phyloP scores from a whole-genome alignment of 2,888 invertebrate species.

The Protodeltote pygarga region DNA sequence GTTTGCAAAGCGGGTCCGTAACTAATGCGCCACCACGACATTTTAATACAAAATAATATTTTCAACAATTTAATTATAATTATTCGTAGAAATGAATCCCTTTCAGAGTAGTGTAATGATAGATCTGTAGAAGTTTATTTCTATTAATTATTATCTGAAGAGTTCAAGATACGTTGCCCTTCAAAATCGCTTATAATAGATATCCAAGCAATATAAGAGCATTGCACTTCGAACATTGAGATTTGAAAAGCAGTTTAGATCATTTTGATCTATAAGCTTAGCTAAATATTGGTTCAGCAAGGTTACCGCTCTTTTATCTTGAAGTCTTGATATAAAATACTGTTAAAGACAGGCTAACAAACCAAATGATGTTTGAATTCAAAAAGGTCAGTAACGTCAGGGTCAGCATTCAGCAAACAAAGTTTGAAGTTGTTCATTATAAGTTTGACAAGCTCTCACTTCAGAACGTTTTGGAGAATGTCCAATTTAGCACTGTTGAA shows the following conservation, averaged over 20 bases:
- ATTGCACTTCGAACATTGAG: constrained; percentile 33
- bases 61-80: no score
- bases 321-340: constrained; percentile 1
- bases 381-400: constrained; percentile 25
- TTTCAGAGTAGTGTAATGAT: neutral
- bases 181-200: constrained; percentile 47
- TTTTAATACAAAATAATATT: no score
- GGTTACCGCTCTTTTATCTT: constrained; percentile 4
- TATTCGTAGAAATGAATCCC: neutral
- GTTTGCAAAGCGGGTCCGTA: no score
- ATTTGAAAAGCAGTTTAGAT: constrained; percentile 11
- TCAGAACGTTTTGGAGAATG: constrained; percentile 29
- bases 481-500: constrained; percentile 29
- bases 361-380: neutral
- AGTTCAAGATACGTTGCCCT: constrained; percentile 39
- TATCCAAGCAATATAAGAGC: constrained; percentile 37
- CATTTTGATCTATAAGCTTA: constrained; percentile 15
- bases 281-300: constrained; percentile 5
- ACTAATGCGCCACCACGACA: no score
- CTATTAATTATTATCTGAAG: constrained; percentile 26
- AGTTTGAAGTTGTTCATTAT: constrained; percentile 37
- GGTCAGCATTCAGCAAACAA: constrained; percentile 22
- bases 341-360: constrained; percentile 3
- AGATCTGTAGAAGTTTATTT: constrained; percentile 16
- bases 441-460: constrained; percentile 29